These are phyloP conservation scores for Scaptomyza polygonia DNA, from an alignment of 2,888 invertebrate species.

Conservation along the genomic window DNA sequence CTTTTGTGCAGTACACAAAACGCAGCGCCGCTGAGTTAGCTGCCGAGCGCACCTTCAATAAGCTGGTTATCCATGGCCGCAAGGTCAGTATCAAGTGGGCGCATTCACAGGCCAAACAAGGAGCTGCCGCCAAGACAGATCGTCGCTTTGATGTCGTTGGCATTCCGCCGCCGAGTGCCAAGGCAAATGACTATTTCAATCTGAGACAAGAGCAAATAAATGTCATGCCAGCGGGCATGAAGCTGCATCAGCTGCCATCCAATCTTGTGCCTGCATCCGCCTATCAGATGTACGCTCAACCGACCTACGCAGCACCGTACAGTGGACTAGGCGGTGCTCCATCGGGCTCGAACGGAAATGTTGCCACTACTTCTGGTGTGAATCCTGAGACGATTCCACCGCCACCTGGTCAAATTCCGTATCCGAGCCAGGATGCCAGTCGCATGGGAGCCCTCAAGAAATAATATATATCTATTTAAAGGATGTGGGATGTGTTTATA, in stretches of 20 bases:
- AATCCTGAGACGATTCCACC: conserved; percentile 81
- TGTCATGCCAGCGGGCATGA: conserved; percentile 84
- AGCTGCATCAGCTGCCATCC: conserved; percentile 83
- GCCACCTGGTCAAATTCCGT: conserved; percentile 88
- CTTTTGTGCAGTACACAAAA: conserved; percentile 98
- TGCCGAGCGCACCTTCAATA: conserved; percentile 97
- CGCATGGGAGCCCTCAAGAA: conserved; percentile 90
- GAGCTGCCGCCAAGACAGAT: conserved; percentile 85
- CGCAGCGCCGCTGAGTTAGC: conserved; percentile 96
- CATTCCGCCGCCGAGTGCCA: conserved; percentile 88
- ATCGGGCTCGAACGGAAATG: conserved; percentile 6
- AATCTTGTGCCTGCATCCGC: conserved; percentile 83
- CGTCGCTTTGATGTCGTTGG: conserved; percentile 90
- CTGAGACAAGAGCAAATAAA: conserved; percentile 85
- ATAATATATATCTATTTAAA: conserved; percentile 36
- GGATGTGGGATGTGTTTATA: conserved; percentile 5
- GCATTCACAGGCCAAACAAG: conserved; percentile 93
- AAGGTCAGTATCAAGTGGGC: conserved; percentile 99
- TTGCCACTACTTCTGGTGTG: conserved; percentile 46
- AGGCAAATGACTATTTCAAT: conserved; percentile 88
- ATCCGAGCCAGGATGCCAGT: conserved; percentile 98
- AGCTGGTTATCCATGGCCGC: conserved; percentile 92
- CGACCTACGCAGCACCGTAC: conserved; percentile 84
- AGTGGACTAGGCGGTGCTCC: conserved; percentile 75
- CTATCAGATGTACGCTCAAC: conserved; percentile 82